Evolutionary conservation across 64 coral and sea anemone genomes (phyloP).

Genomic region (Dendrophyllia cribrosa): DNA sequence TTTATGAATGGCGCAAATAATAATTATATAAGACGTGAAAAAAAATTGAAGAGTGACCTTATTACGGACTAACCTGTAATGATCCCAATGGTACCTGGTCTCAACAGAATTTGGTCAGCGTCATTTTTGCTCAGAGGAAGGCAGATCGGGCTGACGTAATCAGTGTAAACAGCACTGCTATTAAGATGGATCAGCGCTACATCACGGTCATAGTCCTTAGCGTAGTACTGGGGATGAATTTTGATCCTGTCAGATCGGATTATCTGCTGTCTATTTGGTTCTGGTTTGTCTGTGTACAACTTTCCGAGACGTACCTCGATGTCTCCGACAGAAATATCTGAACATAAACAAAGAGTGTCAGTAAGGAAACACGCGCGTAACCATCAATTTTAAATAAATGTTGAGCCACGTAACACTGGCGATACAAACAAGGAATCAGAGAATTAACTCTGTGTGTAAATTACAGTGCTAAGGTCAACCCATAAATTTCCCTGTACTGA

Average conservation of each 20-base stretch:
- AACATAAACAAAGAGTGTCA: too few species aligned
- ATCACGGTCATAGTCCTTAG: conserved; percentile 62
- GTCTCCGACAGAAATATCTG: not conserved
- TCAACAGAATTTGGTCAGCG: not conserved
- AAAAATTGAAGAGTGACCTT: too few species aligned
- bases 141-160: conserved; percentile 87
- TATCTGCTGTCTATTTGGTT: conserved; percentile 58
- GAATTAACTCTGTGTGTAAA: too few species aligned
- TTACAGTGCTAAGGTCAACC: too few species aligned
- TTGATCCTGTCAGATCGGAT: conserved; percentile 37
- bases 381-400: too few species aligned
- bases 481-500: too few species aligned
- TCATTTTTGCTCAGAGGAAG: conserved; percentile 48
- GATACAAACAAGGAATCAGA: too few species aligned
- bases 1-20: too few species aligned
- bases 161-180: conserved; percentile 50
- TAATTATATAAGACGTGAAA: too few species aligned
- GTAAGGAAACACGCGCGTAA: too few species aligned
- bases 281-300: conserved; percentile 35
- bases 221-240: conserved; percentile 60
- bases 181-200: conserved; percentile 75
- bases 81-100: not conserved
- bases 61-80: conserved; percentile 2
- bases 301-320: conserved; percentile 81
- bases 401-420: too few species aligned